Percentiles rank a stretch among this genome's conserved stretches.
Evolutionary conservation across 2,888 invertebrate genomes (phyloP).

Genomic region (Neuroscelio doddi): DNA sequence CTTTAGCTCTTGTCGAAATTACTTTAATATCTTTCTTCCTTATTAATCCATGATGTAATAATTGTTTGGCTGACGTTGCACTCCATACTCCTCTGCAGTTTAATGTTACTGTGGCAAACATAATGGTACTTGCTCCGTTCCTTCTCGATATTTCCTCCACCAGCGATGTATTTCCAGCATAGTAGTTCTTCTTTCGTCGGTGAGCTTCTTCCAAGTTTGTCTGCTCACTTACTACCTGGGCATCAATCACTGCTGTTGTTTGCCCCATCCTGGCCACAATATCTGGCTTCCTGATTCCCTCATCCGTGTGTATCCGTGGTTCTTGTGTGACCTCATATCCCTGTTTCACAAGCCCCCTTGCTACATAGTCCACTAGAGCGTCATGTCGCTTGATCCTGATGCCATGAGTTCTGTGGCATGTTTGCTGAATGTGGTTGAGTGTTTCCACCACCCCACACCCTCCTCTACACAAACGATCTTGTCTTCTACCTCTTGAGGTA

Average conservation of each 20-base stretch:
- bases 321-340: neutral
- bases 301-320: neutral
- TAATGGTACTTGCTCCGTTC: neutral
- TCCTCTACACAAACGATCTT: constrained; percentile 46
- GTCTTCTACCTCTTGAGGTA: constrained; percentile 50
- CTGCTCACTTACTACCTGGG: constrained; percentile 4
- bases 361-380: constrained; percentile 42
- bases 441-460: constrained; percentile 58
- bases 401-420: constrained; percentile 60
- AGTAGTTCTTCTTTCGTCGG: neutral
- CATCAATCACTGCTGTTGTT: neutral
- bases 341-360: constrained; percentile 31
- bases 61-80: too few species aligned
- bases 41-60: neutral
- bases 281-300: neutral
- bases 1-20: too few species aligned
- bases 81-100: constrained; percentile 7
- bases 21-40: neutral
- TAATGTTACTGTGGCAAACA: neutral
- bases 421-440: constrained; percentile 59
- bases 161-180: neutral
- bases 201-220: neutral
- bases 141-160: too few species aligned
- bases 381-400: constrained; percentile 60
- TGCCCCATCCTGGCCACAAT: neutral